Evolutionary conservation across 2,113 vertebrate genomes (phyloP), one percentile per base, ranked within the genome.

Genomic region (Papio anubis): DNA sequence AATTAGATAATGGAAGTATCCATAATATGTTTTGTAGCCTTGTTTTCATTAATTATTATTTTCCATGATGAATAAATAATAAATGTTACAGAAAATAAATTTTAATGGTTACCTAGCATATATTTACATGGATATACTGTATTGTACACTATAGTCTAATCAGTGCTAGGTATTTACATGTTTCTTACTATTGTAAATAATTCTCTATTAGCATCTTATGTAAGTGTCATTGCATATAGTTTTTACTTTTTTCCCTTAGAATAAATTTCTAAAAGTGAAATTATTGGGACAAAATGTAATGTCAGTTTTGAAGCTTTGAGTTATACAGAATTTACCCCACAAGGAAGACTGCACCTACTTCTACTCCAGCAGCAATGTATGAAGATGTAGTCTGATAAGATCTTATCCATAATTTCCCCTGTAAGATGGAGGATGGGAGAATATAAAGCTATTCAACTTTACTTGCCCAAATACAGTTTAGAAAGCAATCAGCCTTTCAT

Each of bases 261-360:
- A 89, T 80, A 86, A 52, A 86, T 73, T 88, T 94, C 30, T 81
- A 91, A 96, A 86, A 55, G n/a, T 87, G 13, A 6, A 91, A 86
- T 57, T 90, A 6, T 59, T 64, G 70, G 18, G 6, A 64, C 10
- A 90, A 83, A 88, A 83, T 5, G 7, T 57, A n/a, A 85, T 88
- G 18, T 16, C 3, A 70, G 52, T 23, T 61, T 78, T 83, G 17
- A 93, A 96, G n/a, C 32, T 70, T 83, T 79, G 13, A 82, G 8
- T 79, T 3, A 72, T 17, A 25, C 1, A 59, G 64, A 70, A 64
- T 72, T 93, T 78, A 25, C 0, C 16, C 23, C 17, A 16, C 25
- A 83, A 50, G 38, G 32, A 90, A 92, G 43, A 50, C 2, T 70
- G 40, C 30, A 64, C 43, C 12, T 66, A 83, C 20, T 72, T 73